Conservation (phyloP, 2,797 vertebrate genomes). For the Gymnocypris eckloni region DNA sequence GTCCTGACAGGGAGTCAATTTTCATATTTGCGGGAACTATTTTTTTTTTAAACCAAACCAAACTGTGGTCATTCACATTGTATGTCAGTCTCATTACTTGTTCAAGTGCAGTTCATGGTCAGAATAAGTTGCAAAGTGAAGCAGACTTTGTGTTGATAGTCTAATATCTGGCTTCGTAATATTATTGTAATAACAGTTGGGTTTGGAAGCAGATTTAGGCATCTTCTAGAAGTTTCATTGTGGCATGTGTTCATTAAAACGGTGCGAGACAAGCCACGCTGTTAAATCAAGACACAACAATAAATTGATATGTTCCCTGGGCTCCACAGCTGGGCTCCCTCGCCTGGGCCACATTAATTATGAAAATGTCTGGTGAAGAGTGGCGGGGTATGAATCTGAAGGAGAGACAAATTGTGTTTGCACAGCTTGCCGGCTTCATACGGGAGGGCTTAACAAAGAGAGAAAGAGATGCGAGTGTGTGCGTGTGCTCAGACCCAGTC, state of each 20-base stretch:
- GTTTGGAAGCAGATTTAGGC: not conserved
- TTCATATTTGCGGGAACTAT: not conserved
- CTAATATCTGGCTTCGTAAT: not conserved
- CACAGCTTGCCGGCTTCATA: slow-evolving; percentile 74
- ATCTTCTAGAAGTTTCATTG: slow-evolving; percentile 2
- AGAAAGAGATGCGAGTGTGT: not conserved
- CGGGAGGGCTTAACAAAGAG: slow-evolving; percentile 66
- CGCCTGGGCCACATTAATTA: too few species aligned
- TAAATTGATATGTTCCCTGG: slow-evolving; percentile 57
- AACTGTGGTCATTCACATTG: too few species aligned
- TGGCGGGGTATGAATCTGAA: slow-evolving; percentile 64
- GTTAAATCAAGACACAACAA: slow-evolving; percentile 53
- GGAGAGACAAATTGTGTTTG: slow-evolving; percentile 73
- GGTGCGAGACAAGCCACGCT: not conserved
- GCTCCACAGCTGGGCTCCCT: too few species aligned
- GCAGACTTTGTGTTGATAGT: not conserved
- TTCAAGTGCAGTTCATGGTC: not conserved
- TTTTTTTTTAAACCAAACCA: too few species aligned
- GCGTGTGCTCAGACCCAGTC: slow-evolving; percentile 46
- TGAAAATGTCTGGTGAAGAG: slow-evolving; percentile 70
- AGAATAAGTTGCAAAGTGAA: not conserved
- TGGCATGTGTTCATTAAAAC: slow-evolving; percentile 44
- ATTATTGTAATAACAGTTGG: not conserved
- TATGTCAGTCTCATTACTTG: not conserved
- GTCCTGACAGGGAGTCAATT: too few species aligned